Evolutionary conservation across 2,113 vertebrate genomes (phyloP).

Genomic region (Coptodon rendalli): DNA sequence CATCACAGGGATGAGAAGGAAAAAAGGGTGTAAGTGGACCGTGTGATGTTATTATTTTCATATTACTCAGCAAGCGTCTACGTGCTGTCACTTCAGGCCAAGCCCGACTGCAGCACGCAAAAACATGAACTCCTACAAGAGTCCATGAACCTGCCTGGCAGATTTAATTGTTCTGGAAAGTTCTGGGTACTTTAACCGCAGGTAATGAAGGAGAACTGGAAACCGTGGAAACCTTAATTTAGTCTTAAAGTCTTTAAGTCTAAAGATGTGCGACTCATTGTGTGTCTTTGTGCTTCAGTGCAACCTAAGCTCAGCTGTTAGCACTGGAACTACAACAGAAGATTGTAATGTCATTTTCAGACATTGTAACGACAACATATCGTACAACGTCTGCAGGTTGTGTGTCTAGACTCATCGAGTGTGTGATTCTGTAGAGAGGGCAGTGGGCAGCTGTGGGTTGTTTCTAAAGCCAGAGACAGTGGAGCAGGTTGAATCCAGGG

Average conservation of each 20-base stretch:
- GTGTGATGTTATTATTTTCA: not conserved
- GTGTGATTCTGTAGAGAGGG: not conserved
- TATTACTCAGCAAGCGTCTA: not conserved
- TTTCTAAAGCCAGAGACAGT: not conserved
- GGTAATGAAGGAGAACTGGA: not conserved
- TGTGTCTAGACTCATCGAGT: not conserved
- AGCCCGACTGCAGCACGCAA: not conserved
- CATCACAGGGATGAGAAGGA: not conserved
- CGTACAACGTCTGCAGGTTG: not conserved
- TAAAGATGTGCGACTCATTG: not conserved
- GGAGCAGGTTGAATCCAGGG: not conserved
- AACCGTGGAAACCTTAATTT: not conserved
- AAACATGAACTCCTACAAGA: not conserved
- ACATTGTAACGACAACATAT: not conserved
- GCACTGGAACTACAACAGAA: too few species aligned
- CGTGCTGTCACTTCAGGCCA: not conserved
- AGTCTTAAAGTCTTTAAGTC: accelerated
- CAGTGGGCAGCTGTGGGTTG: not conserved
- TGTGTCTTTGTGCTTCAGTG: not conserved
- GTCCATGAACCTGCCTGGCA: not conserved
- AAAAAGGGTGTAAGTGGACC: accelerated
- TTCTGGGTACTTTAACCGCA: not conserved
- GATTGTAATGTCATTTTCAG: not conserved
- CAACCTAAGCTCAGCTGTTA: not conserved
- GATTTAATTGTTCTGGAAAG: not conserved